These are phyloP conservation scores for Alces alces DNA, from an alignment of 2,113 vertebrate genomes.

Conservation along the genomic window DNA sequence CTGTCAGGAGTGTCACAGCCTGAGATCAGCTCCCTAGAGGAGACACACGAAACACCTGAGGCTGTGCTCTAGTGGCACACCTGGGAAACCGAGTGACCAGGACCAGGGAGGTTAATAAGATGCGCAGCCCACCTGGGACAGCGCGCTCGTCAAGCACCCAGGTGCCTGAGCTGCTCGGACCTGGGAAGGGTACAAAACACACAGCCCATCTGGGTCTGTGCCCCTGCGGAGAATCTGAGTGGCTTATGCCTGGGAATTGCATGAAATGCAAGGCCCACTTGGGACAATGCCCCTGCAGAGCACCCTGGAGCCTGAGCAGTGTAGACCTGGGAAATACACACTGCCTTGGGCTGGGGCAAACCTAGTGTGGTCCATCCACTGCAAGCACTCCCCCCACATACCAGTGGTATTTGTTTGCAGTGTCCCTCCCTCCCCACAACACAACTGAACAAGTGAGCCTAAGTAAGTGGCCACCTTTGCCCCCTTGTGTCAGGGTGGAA, in stretches of 20 bases:
- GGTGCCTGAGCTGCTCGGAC: background rate
- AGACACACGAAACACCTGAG: background rate
- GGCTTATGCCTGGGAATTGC: background rate
- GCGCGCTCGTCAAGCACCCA: background rate
- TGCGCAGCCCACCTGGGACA: background rate
- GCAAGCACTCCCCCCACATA: fast-evolving
- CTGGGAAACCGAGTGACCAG: background rate
- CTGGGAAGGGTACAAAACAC: background rate
- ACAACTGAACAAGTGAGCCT: background rate
- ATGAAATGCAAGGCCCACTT: background rate
- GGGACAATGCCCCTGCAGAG: background rate
- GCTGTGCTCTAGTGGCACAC: background rate
- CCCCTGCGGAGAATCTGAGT: background rate
- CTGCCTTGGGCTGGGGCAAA: background rate
- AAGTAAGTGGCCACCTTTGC: background rate
- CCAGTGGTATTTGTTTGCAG: background rate
- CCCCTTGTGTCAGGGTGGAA: background rate
- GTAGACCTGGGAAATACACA: background rate
- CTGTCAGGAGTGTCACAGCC: background rate
- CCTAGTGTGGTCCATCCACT: background rate
- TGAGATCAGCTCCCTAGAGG: background rate
- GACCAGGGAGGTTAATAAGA: background rate
- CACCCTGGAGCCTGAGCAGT: background rate
- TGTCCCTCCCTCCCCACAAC: background rate
- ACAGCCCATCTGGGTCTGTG: background rate